A percentile compares a stretch with the other conserved stretches of the same genome.
Conservation (phyloP, 2,888 invertebrate genomes). For the Drosophila imparisetae region DNA sequence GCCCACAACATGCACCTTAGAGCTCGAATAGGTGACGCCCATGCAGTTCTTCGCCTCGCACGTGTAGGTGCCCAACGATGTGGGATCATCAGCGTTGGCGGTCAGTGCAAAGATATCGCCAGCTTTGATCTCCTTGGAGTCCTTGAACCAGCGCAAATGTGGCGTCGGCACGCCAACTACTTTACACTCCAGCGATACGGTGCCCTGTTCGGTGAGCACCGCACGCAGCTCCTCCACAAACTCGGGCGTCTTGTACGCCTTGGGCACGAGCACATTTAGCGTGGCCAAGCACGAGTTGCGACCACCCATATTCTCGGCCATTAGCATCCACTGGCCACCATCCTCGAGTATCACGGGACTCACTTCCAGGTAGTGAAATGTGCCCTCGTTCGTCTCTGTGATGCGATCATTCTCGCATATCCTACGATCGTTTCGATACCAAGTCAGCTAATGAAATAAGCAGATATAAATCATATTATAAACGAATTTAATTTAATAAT, state of each 20-base stretch:
- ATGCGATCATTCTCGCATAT: slow-evolving; percentile 91
- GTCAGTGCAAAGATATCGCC: slow-evolving; percentile 95
- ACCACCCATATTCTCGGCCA: slow-evolving; percentile 91
- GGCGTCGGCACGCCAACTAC: slow-evolving; percentile 96
- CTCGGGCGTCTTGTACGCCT: slow-evolving; percentile 94
- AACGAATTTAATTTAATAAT: neutral
- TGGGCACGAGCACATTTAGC: slow-evolving; percentile 93
- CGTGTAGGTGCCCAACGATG: slow-evolving; percentile 93
- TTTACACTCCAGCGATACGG: slow-evolving; percentile 95
- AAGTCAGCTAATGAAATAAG: slow-evolving; percentile 88
- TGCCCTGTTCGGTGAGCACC: slow-evolving; percentile 93
- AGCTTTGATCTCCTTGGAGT: slow-evolving; percentile 94
- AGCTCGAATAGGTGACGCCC: slow-evolving; percentile 93
- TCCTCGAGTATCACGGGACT: slow-evolving; percentile 93
- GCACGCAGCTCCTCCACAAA: slow-evolving; percentile 94
- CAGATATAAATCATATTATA: neutral
- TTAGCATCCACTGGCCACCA: slow-evolving; percentile 93
- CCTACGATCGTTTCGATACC: slow-evolving; percentile 93
- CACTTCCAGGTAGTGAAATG: slow-evolving; percentile 93
- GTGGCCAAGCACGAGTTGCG: slow-evolving; percentile 91
- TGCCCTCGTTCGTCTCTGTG: slow-evolving; percentile 92
- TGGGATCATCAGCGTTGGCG: slow-evolving; percentile 93
- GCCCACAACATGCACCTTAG: slow-evolving; percentile 92
- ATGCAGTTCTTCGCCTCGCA: slow-evolving; percentile 95
- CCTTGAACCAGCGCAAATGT: slow-evolving; percentile 91